Conservation (phyloP, 2,888 invertebrate species). For the Synergus laeviventris region DNA sequence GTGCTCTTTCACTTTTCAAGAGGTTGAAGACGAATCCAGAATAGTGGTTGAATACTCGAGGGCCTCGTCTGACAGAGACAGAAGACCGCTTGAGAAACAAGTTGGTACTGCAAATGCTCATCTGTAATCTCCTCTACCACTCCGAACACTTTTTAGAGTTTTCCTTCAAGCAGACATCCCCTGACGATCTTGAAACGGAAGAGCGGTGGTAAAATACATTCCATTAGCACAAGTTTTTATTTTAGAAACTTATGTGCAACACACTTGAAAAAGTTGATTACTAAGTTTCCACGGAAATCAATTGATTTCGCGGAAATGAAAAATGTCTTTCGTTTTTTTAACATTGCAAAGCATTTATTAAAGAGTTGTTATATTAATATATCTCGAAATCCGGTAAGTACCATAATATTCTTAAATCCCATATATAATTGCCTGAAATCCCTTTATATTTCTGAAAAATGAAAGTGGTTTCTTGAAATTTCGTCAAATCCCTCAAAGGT, state of each 20-base stretch:
- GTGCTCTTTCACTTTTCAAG: slow-evolving; percentile 13
- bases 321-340: neutral
- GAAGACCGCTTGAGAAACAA: slow-evolving; percentile 20
- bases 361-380: no score
- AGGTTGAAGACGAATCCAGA: slow-evolving; percentile 10
- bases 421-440: no score
- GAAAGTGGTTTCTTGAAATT: no score
- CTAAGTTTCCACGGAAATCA: neutral
- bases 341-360: no score
- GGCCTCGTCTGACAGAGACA: neutral
- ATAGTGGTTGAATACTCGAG: slow-evolving; percentile 11
- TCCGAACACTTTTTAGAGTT: neutral
- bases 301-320: neutral
- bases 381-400: no score
- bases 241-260: neutral
- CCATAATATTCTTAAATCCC: no score
- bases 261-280: neutral
- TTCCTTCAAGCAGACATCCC: neutral
- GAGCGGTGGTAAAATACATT: neutral
- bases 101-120: slow-evolving; percentile 3
- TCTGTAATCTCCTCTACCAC: neutral
- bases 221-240: slow-evolving; percentile 2
- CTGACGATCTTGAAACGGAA: neutral
- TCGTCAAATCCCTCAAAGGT: no score
- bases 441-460: no score